Conservation (phyloP, 2,113 vertebrate species). For the Brachypteracias leptosomus region DNA sequence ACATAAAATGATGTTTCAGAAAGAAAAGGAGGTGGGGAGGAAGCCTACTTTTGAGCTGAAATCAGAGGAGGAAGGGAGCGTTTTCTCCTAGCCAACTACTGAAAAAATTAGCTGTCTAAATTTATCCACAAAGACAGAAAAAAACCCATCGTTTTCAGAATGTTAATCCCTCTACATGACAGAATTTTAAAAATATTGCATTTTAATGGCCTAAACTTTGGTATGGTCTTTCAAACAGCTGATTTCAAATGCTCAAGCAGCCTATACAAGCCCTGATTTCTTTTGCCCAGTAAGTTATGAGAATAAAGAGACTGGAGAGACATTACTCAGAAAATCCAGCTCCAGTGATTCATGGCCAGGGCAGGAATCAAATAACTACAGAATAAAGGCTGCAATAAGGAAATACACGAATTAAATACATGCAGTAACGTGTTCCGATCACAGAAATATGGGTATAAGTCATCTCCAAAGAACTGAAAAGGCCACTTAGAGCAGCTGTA, state of each 20-base stretch:
- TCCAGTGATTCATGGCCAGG: slow-evolving; percentile 24
- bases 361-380: neutral
- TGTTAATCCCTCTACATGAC: slow-evolving; percentile 14
- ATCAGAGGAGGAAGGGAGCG: neutral
- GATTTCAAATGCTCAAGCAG: neutral
- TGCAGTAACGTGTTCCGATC: neutral
- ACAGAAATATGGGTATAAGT: neutral
- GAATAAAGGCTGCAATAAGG: neutral
- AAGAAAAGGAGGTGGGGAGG: fast-evolving
- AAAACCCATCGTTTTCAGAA: neutral
- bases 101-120: slow-evolving; percentile 25
- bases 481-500: neutral
- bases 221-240: slow-evolving; percentile 3
- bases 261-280: neutral
- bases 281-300: neutral
- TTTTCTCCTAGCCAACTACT: neutral
- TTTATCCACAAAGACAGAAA: slow-evolving; percentile 1
- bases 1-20: neutral
- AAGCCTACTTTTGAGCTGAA: neutral
- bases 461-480: neutral
- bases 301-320: neutral
- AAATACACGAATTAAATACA: neutral
- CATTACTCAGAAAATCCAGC: slow-evolving; percentile 43
- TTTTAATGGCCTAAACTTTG: slow-evolving; percentile 39
- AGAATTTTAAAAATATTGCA: neutral